Evolutionary conservation across 2,113 vertebrate genomes (phyloP).

Genomic region (Mola mola): DNA sequence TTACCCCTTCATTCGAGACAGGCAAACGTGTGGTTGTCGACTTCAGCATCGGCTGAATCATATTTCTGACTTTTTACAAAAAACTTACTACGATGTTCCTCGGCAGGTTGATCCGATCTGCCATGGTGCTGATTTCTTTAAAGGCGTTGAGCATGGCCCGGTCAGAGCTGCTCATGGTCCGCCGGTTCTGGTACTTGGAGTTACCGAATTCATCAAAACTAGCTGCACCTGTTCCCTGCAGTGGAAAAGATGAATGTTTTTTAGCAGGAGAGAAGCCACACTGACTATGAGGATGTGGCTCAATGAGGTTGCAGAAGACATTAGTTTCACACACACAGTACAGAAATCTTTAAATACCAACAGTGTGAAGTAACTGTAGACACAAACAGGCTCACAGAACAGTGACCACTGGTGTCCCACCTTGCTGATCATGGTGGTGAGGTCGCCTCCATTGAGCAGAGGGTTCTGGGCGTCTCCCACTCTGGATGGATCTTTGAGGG

Average conservation of each 20-base stretch:
- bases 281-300: background rate
- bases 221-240: constrained; percentile 94
- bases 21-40: too few relatives aligned
- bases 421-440: constrained; percentile 98
- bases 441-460: constrained; percentile 93
- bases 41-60: too few relatives aligned
- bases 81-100: constrained; percentile 94
- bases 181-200: constrained; percentile 97
- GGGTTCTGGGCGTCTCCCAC: constrained; percentile 98
- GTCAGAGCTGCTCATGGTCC: constrained; percentile 98
- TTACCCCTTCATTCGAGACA: too few relatives aligned
- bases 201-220: constrained; percentile 99
- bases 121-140: constrained; percentile 98
- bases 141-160: constrained; percentile 99
- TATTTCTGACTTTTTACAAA: background rate
- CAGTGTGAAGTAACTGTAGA: background rate
- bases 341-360: too few relatives aligned
- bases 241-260: background rate
- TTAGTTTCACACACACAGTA: too few relatives aligned
- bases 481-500: constrained; percentile 97
- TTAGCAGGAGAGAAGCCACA: background rate
- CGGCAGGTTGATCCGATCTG: constrained; percentile 98
- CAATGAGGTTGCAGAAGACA: too few relatives aligned
- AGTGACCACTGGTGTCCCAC: constrained; percentile 39
- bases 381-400: background rate